Conservation (phyloP, 2,113 vertebrate species). For the Rattus norvegicus region DNA sequence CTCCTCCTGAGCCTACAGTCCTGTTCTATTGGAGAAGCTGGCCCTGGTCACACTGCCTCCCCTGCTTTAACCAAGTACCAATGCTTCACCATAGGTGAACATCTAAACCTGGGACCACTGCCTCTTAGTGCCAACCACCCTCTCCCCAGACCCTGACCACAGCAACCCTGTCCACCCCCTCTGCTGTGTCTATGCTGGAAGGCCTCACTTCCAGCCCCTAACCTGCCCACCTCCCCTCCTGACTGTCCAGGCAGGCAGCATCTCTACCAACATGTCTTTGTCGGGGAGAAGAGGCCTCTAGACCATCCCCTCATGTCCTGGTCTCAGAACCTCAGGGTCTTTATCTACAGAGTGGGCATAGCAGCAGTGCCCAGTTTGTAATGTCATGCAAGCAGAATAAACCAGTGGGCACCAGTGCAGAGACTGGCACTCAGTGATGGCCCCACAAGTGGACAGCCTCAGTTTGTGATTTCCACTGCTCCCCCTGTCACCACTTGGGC, state of each 20-base stretch:
- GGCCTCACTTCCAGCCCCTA: background rate
- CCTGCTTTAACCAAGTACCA: background rate
- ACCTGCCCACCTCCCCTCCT: too few species aligned
- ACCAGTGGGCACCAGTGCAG: accelerated
- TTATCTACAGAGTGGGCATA: background rate
- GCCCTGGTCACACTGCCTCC: accelerated
- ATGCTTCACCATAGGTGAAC: too few species aligned
- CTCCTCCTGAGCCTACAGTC: background rate
- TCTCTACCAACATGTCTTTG: background rate
- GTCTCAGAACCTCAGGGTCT: background rate
- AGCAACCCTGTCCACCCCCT: background rate
- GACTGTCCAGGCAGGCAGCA: accelerated
- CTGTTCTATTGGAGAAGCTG: background rate
- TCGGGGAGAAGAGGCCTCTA: background rate
- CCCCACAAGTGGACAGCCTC: background rate
- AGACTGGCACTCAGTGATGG: accelerated
- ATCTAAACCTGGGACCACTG: accelerated
- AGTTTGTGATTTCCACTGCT: background rate
- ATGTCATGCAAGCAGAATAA: background rate
- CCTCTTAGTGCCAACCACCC: accelerated
- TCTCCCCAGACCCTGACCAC: background rate
- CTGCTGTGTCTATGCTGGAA: background rate
- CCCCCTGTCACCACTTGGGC: accelerated
- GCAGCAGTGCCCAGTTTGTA: accelerated
- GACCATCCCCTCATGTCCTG: background rate